Evolutionary conservation across 2,888 invertebrate genomes (phyloP).

Genomic region (Dryomyza anilis): DNA sequence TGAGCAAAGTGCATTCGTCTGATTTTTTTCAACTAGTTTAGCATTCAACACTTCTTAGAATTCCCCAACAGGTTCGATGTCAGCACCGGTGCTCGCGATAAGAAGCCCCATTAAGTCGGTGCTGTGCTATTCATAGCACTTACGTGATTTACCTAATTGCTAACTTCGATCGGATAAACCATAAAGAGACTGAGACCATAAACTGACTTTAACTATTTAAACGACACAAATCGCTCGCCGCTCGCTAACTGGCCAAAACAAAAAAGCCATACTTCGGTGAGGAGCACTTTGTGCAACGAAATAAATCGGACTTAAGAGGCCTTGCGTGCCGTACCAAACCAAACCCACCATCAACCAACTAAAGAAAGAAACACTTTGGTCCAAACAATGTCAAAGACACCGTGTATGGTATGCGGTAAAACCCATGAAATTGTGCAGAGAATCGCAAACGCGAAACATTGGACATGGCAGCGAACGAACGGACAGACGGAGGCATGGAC

Average conservation of each 20-base stretch:
- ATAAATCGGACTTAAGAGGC: slow-evolving; percentile 19
- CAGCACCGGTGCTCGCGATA: no score
- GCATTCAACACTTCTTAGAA: no score
- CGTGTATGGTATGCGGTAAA: background rate
- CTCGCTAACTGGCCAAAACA: background rate
- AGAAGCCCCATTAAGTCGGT: background rate
- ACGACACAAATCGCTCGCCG: background rate
- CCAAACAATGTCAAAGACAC: background rate
- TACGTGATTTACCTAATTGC: slow-evolving; percentile 1
- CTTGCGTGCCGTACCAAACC: slow-evolving; percentile 14
- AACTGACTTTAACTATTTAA: background rate
- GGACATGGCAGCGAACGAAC: background rate
- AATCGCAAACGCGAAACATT: background rate
- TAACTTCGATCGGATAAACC: background rate
- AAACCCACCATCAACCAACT: background rate
- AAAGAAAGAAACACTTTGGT: background rate
- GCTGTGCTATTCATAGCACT: background rate
- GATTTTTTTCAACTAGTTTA: no score
- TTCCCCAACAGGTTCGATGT: no score
- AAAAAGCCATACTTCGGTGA: background rate
- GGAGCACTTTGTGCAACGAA: background rate
- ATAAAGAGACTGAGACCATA: background rate
- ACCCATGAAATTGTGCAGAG: background rate
- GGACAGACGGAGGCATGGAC: background rate
- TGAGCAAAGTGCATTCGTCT: no score